A percentile compares a stretch with the other conserved stretches of the same genome.
Evolutionary conservation across 2,888 invertebrate species (phyloP).

Genomic region (Parnassius glacialis): DNA sequence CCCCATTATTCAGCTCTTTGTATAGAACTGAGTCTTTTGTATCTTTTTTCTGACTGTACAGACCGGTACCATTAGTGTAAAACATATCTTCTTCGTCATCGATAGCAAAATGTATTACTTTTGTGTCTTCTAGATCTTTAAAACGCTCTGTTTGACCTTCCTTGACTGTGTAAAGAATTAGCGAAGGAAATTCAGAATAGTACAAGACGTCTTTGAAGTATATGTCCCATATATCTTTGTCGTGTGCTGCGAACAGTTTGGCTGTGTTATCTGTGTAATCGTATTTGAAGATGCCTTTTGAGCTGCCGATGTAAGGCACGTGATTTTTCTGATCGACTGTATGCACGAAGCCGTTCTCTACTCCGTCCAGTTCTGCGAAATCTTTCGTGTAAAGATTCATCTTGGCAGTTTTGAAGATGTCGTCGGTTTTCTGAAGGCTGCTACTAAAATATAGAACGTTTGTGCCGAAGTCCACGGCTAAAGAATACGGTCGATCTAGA

Average conservation of each 20-base stretch:
- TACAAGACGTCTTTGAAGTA: conserved; percentile 53
- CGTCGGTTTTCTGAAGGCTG: conserved; percentile 43
- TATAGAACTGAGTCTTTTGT: conserved; percentile 48
- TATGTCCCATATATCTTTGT: conserved; percentile 19
- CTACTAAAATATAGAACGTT: conserved; percentile 63
- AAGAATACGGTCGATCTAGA: conserved; percentile 54
- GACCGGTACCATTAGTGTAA: conserved; percentile 56
- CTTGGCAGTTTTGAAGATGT: conserved; percentile 50
- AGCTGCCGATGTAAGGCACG: conserved; percentile 57
- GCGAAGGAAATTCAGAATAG: conserved; percentile 55
- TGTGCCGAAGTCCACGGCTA: conserved; percentile 53
- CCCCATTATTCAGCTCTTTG: conserved; percentile 30
- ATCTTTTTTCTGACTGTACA: conserved; percentile 55
- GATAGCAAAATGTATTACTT: conserved; percentile 59
- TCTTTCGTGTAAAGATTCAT: conserved; percentile 55
- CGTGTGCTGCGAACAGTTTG: not conserved
- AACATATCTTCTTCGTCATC: conserved; percentile 54
- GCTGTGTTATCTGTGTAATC: not conserved
- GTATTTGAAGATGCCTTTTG: conserved; percentile 51
- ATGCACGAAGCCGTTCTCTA: conserved; percentile 59
- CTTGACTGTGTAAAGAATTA: conserved; percentile 49
- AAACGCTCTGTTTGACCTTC: conserved; percentile 48
- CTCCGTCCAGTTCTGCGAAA: conserved; percentile 46
- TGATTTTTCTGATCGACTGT: conserved; percentile 53
- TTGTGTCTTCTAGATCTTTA: conserved; percentile 60